Conservation (phyloP, 2,888 invertebrate species). For the Watsonalla cultraria region DNA sequence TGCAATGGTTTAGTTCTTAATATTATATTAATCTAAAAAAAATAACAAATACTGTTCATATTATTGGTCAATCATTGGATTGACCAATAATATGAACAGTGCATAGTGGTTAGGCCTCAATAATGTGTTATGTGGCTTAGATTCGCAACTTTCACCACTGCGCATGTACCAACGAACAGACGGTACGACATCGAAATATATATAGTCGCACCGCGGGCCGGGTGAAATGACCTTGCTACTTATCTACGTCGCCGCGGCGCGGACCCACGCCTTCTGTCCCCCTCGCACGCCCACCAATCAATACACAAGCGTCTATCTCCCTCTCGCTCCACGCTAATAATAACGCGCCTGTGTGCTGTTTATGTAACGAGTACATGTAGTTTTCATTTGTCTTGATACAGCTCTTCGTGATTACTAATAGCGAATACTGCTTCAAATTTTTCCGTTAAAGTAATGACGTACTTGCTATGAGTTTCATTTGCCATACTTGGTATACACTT, state of each 20-base stretch:
- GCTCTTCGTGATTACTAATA: constrained; percentile 30
- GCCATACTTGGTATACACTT: no score
- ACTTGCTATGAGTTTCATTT: no score
- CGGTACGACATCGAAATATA: constrained; percentile 23
- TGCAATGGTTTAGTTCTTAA: no score
- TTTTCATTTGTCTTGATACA: constrained; percentile 43
- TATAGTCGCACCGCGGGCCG: constrained; percentile 25
- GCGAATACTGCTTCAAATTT: constrained; percentile 5
- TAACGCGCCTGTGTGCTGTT: constrained; percentile 37
- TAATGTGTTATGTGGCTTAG: not conserved
- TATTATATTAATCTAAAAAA: no score
- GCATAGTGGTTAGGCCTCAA: not conserved
- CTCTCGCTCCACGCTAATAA: constrained; percentile 62
- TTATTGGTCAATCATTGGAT: no score
- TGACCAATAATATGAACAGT: no score
- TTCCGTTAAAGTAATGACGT: no score
- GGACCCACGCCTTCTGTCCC: constrained; percentile 34
- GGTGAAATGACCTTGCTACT: constrained; percentile 66
- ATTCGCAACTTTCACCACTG: constrained; percentile 32
- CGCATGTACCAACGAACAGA: constrained; percentile 8
- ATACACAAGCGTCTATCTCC: constrained; percentile 39
- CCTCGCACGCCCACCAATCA: constrained; percentile 43
- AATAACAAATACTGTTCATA: no score
- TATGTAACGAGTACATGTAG: constrained; percentile 30
- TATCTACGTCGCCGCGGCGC: constrained; percentile 51